Conservation (phyloP, 2,113 vertebrate genomes). For the Nothobranchius kuhntae region DNA sequence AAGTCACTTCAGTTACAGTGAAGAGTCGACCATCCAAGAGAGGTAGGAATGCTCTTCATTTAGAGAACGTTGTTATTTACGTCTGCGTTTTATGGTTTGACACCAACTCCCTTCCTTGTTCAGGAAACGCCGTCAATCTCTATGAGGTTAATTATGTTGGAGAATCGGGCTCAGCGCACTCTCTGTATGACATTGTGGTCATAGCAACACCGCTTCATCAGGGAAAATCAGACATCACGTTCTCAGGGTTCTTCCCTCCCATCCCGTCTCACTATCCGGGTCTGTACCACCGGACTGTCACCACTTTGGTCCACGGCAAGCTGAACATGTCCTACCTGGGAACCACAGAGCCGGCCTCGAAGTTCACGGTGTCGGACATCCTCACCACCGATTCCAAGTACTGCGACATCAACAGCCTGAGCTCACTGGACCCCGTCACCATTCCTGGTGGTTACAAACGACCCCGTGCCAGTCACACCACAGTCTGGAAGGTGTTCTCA, state of each 20-base stretch:
- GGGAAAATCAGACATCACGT: conserved; percentile 83
- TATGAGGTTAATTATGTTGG: conserved; percentile 86
- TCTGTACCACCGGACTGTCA: conserved; percentile 81
- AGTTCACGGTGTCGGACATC: conserved; percentile 74
- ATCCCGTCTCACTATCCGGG: conserved; percentile 78
- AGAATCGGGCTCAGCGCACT: conserved; percentile 74
- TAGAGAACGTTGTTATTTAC: background rate
- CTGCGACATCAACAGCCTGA: conserved; percentile 80
- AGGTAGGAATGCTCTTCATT: conserved; percentile 69
- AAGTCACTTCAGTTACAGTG: conserved; percentile 81
- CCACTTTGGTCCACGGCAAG: conserved; percentile 85
- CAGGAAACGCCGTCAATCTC: conserved; percentile 75
- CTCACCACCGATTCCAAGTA: conserved; percentile 82
- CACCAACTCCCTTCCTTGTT: background rate
- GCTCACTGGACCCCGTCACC: conserved; percentile 73
- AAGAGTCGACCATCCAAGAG: conserved; percentile 76
- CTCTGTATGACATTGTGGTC: conserved; percentile 87
- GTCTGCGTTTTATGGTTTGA: background rate
- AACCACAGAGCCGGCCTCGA: conserved; percentile 40
- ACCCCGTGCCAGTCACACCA: conserved; percentile 28
- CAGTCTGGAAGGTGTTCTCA: conserved; percentile 91
- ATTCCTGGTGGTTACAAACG: conserved; percentile 38
- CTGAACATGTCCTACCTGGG: conserved; percentile 87
- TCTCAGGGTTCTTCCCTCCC: conserved; percentile 85
- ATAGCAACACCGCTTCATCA: conserved; percentile 87